Percentiles rank a stretch among this genome's conserved stretches.
Conservation (phyloP, 2,113 vertebrate species). For the Callocephalon fimbriatum region DNA sequence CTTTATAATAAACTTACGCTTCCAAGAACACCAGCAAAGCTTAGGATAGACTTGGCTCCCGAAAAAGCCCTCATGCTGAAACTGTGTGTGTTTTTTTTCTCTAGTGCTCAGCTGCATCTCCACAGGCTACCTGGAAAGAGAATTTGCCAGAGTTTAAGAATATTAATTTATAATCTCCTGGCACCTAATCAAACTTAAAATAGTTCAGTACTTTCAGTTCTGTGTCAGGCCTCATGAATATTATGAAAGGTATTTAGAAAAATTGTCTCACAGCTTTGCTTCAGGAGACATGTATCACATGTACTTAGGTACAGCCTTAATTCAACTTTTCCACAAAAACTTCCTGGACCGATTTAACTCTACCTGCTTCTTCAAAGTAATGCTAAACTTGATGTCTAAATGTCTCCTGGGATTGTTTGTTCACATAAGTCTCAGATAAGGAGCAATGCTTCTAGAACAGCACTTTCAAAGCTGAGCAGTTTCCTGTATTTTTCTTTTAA, state of each 20-base stretch:
- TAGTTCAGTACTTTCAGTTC: not conserved
- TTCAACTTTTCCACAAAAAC: not conserved
- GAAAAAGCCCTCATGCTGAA: not conserved
- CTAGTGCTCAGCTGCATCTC: not conserved
- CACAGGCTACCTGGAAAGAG: not conserved
- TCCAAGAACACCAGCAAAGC: not conserved
- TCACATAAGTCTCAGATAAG: not conserved
- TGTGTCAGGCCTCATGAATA: not conserved
- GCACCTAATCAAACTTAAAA: not conserved
- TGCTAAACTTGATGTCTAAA: not conserved
- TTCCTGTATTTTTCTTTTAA: not conserved
- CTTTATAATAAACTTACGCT: not conserved
- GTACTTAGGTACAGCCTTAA: not conserved
- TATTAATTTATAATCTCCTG: not conserved
- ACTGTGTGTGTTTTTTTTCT: not conserved
- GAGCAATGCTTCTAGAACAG: not conserved
- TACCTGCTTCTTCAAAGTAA: not conserved
- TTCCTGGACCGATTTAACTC: not conserved
- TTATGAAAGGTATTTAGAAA: not conserved
- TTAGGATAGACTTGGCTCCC: not conserved
- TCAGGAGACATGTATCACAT: not conserved
- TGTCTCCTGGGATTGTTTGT: not conserved
- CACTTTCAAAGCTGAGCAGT: not conserved
- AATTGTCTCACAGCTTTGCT: not conserved
- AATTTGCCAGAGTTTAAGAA: not conserved